Evolutionary conservation across 2,113 vertebrate genomes (phyloP), one percentile per base, ranked within the genome.

Genomic region (Gasterosteus aculeatus): DNA sequence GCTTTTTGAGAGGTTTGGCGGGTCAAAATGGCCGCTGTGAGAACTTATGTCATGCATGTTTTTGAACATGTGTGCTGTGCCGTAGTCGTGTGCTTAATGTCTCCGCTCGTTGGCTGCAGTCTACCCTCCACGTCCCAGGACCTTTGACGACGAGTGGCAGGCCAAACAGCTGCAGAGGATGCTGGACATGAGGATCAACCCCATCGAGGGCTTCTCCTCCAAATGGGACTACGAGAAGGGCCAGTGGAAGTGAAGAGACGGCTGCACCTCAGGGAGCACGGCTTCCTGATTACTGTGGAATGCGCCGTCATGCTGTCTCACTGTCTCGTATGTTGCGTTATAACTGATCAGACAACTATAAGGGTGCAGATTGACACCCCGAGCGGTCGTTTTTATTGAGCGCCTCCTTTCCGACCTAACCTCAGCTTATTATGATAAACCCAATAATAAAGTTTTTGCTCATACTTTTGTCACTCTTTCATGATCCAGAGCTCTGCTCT

Each of bases 151-250:
- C 0, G 95, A 96, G 10, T 94, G 95, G 94, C 81, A 95, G 86
- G 91, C 94, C 61, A 89, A 78, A 80, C 95, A 97, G 89, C 5
- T 94, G 0, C 80, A 95, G 85, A 94, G 96, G 81, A 92, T 95
- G 91, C 33, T 96, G 87, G 96, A 97, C 77, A 95, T 97, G 95
- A 93, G 78, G 72, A 6, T 92, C 1, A 95, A 93, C 81, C 95
- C 95, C 0, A 61, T 96, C 8, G 69, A 96, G 67, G 95, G 96
- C n/a, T 78, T 96, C 62, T 71, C 95, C 0, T n/a, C 94, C 72
- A 90, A 89, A 53, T 97, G 96, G 96, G 95, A 97, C 88, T 96
- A 96, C 0, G 92, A 95, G 79, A 96, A 93, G 91, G 93, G 93
- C 19, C 90, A 95, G 65, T 97, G 96, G 96, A 97, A 95, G 89